Evolutionary conservation across 2,113 vertebrate genomes (phyloP).

Genomic region (Phrynocephalus versicolor): DNA sequence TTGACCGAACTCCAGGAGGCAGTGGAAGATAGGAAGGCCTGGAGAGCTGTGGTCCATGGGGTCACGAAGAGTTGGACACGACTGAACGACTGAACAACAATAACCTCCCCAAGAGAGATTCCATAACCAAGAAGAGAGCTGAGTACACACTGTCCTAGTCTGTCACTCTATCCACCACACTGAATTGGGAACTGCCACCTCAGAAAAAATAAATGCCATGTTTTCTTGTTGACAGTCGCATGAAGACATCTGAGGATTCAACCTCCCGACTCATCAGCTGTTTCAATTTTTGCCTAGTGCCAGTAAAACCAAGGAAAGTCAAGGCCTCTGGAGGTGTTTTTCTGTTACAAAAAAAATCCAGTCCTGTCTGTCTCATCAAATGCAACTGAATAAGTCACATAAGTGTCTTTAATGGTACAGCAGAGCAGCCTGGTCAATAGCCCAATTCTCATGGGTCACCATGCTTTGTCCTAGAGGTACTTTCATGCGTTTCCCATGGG

Average conservation of each 20-base stretch:
- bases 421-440: conserved; percentile 28
- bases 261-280: conserved; percentile 3
- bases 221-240: not conserved
- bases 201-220: no score
- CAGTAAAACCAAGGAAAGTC: conserved; percentile 44
- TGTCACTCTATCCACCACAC: no score
- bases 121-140: no score
- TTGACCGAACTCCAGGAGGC: no score
- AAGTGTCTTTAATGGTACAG: not conserved
- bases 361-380: conserved; percentile 15
- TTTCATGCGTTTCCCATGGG: conserved; percentile 28
- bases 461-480: conserved; percentile 3
- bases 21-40: no score
- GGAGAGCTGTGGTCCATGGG: no score
- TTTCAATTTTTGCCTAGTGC: conserved; percentile 22
- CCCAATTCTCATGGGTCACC: conserved; percentile 25
- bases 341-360: conserved; percentile 1
- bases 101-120: no score
- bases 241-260: conserved; percentile 33
- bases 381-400: not conserved
- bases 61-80: no score
- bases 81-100: no score
- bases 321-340: conserved; percentile 6
- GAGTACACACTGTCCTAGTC: no score
- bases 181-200: no score